phyloP scores from a whole-genome alignment of 1,140 invertebrate genomes.

The Probaryconus sp. region DNA sequence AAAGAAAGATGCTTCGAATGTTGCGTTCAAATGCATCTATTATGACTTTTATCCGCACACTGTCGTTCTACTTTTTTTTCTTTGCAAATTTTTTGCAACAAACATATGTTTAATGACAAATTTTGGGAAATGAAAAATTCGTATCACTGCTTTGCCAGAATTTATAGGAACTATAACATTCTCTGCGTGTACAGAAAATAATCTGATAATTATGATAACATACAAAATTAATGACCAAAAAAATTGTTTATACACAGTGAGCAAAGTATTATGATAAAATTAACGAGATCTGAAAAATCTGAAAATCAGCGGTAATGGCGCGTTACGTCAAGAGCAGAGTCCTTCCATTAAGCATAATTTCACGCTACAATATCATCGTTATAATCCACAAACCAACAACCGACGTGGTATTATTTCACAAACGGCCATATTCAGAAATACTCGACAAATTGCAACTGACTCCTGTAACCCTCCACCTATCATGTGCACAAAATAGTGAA shows the following conservation, averaged over 20 bases:
- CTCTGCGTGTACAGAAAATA: too few species aligned
- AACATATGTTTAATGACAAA: slow-evolving; percentile 24
- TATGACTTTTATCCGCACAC: slow-evolving; percentile 49
- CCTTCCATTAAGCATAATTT: slow-evolving; percentile 49
- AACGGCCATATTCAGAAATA: slow-evolving; percentile 57
- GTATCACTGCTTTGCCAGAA: too few species aligned
- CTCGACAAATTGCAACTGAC: slow-evolving; percentile 61
- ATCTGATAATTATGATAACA: too few species aligned
- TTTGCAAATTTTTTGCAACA: slow-evolving; percentile 16
- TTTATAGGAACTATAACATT: too few species aligned
- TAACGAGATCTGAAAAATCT: slow-evolving; percentile 26
- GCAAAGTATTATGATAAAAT: background rate
- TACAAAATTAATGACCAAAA: slow-evolving; percentile 2
- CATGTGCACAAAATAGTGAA: slow-evolving; percentile 47
- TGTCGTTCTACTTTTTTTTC: slow-evolving; percentile 25
- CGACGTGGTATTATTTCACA: slow-evolving; percentile 55
- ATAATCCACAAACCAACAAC: slow-evolving; percentile 39
- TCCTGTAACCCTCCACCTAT: slow-evolving; percentile 52
- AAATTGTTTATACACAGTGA: background rate
- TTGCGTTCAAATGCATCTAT: slow-evolving; percentile 30
- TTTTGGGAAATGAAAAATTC: too few species aligned
- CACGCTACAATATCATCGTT: slow-evolving; percentile 48
- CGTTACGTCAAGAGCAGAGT: slow-evolving; percentile 40
- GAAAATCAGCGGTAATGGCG: slow-evolving; percentile 21
- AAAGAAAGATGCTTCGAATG: slow-evolving; percentile 36